These are phyloP conservation scores for Tortrix viridana DNA, from an alignment of 2,888 invertebrate genomes.

Conservation along the genomic window DNA sequence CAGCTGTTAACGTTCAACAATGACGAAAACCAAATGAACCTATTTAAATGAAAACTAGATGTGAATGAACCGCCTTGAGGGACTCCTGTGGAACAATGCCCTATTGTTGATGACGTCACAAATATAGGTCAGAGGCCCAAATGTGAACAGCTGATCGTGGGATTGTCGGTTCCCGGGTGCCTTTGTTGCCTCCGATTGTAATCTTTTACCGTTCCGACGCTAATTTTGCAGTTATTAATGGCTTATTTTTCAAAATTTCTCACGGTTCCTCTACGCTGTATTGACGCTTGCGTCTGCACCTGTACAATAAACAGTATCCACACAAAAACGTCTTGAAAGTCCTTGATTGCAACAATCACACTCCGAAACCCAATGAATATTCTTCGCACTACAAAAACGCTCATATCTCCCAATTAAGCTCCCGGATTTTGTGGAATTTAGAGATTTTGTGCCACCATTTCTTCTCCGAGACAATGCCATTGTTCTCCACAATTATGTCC, in stretches of 20 bases:
- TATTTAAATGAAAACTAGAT: slow-evolving; percentile 73
- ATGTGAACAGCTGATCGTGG: slow-evolving; percentile 80
- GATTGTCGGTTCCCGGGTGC: slow-evolving; percentile 53
- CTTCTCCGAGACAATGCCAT: slow-evolving; percentile 64
- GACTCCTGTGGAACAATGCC: slow-evolving; percentile 81
- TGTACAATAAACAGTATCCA: not conserved
- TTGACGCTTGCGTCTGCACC: not conserved
- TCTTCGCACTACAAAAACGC: slow-evolving; percentile 20
- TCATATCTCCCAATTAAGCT: slow-evolving; percentile 32
- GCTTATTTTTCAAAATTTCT: slow-evolving; percentile 2
- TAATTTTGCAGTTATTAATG: slow-evolving; percentile 15
- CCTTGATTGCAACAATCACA: slow-evolving; percentile 33
- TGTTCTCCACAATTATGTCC: slow-evolving; percentile 71
- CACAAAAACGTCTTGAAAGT: slow-evolving; percentile 4
- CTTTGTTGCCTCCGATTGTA: slow-evolving; percentile 46
- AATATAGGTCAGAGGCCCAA: slow-evolving; percentile 82
- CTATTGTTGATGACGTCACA: slow-evolving; percentile 82
- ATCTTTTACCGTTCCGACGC: slow-evolving; percentile 36
- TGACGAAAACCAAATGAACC: slow-evolving; percentile 76
- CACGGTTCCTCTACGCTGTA: not conserved
- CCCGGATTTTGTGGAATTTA: slow-evolving; percentile 26
- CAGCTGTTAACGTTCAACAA: slow-evolving; percentile 75
- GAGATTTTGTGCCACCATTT: slow-evolving; percentile 35
- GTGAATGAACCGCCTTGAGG: slow-evolving; percentile 82
- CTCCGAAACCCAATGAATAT: slow-evolving; percentile 30